Evolutionary conservation across 2,797 vertebrate genomes (phyloP), one percentile per base, ranked within the genome.

Genomic region (Gadopsis bispinosus): DNA sequence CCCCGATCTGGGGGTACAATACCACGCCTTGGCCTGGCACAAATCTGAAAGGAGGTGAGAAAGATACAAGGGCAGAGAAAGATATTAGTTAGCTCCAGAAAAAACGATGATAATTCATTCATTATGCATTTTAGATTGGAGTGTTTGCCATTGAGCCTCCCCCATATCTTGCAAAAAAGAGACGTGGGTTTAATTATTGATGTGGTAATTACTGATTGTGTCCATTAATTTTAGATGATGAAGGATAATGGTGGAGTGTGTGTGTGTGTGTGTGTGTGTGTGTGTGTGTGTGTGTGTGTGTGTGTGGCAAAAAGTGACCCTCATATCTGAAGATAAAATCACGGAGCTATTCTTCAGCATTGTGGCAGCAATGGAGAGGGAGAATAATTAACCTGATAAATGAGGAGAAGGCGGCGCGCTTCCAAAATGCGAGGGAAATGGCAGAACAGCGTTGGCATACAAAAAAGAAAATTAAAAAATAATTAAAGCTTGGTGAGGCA

Each of bases 1-100:
- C 98, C 93, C 98, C 98, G 83, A 99, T 99, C 92, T 99, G 97
- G 87, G 98, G 98, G 91, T 98, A 99, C 90, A 99, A 92, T 89
- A 99, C 96, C 96, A 99, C 96, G 87, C 98, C 98, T 94, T 99
- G 97, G 93, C 97, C 97, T 73, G 95, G 97, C 87, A 97, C 95
- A 72, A 99, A 99, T 95, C 98, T 99, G 95, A 69, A 94, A 82
- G 77, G 14, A 75, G 19, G 79, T 45, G 75, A 26, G 26, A 26
- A 26, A 26, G 26, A 26, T 26, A 43, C 2, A 50, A 14, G 33
- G 55, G 75, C 19, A 81, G 9, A 43, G 19, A 69, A 58, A 77
- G 75, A 87, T 88, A 12, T 82, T 43, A 70, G 67, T 73, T 11
- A 67, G 79, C 19, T 29, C 29, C 50, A 69, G 63, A 43, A 29